Conservation (phyloP, 2,113 vertebrate species). For the Heterocephalus glaber region DNA sequence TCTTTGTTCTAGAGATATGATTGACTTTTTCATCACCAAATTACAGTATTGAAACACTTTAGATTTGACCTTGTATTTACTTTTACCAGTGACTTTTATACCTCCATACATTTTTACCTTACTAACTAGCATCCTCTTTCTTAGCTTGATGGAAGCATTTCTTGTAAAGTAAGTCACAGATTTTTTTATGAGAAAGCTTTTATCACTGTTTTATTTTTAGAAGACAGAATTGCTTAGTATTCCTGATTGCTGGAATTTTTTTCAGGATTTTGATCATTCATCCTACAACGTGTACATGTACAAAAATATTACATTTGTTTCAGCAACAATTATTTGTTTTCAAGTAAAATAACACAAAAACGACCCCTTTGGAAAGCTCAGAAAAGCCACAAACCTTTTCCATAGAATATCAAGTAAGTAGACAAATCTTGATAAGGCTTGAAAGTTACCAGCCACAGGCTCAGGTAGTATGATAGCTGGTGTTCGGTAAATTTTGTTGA, state of each 20-base stretch:
- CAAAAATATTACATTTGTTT: not conserved
- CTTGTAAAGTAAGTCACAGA: not conserved
- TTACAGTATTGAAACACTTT: not conserved
- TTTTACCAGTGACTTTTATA: not conserved
- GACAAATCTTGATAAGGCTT: not conserved
- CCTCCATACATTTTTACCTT: not conserved
- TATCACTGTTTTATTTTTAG: not conserved
- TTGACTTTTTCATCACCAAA: not conserved
- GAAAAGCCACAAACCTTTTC: not conserved
- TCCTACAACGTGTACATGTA: not conserved
- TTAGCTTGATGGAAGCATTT: not conserved
- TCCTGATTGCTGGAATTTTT: not conserved
- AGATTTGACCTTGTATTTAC: not conserved
- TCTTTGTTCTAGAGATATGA: not conserved
- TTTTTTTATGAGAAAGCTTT: not conserved
- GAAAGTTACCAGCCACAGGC: not conserved
- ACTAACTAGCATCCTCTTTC: not conserved
- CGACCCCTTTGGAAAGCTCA: not conserved
- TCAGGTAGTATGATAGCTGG: not conserved
- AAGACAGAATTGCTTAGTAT: not conserved
- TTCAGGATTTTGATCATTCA: not conserved
- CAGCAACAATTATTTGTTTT: not conserved
- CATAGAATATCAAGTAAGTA: not conserved
- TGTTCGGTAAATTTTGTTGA: not conserved
- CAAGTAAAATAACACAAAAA: not conserved